phyloP scores from a whole-genome alignment of 2,113 vertebrate genomes.

The Apodemus sylvaticus region DNA sequence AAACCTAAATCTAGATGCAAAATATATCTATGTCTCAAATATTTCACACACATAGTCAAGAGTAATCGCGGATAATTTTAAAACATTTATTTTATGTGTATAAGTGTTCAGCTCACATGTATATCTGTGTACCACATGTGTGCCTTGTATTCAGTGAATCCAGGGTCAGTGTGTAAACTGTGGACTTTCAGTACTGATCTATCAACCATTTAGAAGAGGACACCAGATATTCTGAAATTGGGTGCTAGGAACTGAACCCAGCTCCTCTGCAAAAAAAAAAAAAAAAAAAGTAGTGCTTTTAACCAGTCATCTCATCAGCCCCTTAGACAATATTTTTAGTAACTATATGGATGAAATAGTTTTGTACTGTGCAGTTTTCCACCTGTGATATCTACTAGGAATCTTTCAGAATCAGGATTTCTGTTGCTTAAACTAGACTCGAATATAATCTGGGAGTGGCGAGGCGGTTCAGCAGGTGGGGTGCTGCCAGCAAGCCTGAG shows the following conservation, averaged over 20 bases:
- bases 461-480: background rate
- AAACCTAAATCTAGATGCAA: background rate
- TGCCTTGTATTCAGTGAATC: background rate
- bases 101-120: background rate
- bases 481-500: background rate
- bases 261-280: background rate
- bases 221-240: background rate
- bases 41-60: background rate
- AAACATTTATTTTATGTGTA: background rate
- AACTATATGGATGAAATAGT: background rate
- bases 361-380: background rate
- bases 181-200: too few species aligned
- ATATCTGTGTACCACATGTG: background rate
- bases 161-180: too few species aligned
- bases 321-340: background rate
- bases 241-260: background rate
- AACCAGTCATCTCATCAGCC: background rate
- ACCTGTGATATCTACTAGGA: background rate
- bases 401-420: background rate
- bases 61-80: background rate
- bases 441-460: background rate
- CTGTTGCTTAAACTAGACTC: background rate
- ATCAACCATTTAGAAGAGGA: background rate
- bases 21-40: background rate
- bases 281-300: background rate